phyloP scores from a whole-genome alignment of 2,888 invertebrate genomes.

The Gonocerus acuteangulatus region DNA sequence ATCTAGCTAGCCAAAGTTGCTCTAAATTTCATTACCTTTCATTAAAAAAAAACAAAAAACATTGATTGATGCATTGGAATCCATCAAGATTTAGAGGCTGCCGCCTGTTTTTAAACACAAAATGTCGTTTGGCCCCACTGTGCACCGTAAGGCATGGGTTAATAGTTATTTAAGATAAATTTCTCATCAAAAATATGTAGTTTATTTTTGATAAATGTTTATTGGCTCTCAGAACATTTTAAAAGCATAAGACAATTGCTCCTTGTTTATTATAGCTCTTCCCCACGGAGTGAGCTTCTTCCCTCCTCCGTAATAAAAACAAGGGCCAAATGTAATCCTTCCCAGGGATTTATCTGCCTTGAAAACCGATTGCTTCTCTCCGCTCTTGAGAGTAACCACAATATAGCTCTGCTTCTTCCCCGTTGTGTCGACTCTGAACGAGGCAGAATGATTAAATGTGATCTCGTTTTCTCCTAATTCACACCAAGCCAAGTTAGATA shows the following conservation, averaged over 20 bases:
- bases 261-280: constrained; percentile 36
- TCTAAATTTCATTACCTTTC: too few species aligned
- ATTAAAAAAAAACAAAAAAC: too few species aligned
- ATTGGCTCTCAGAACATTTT: constrained; percentile 39
- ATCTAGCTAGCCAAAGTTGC: too few species aligned
- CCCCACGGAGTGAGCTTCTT: constrained; percentile 41
- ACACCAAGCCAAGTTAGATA: constrained; percentile 32
- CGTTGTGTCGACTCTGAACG: constrained; percentile 36
- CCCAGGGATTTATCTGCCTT: constrained; percentile 40
- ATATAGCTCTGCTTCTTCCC: constrained; percentile 39
- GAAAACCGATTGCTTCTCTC: constrained; percentile 32
- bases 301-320: constrained; percentile 38
- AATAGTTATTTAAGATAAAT: too few species aligned
- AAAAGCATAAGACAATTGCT: constrained; percentile 38
- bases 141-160: too few species aligned
- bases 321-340: constrained; percentile 41
- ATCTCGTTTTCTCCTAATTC: constrained; percentile 36
- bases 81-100: too few species aligned
- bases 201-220: too few species aligned
- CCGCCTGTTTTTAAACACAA: too few species aligned
- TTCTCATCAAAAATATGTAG: too few species aligned
- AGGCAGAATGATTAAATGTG: constrained; percentile 36
- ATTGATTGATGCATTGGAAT: too few species aligned
- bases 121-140: too few species aligned
- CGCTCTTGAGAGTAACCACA: constrained; percentile 39